phyloP scores from a whole-genome alignment of 1,140 invertebrate genomes.

The Diorhabda carinulata region DNA sequence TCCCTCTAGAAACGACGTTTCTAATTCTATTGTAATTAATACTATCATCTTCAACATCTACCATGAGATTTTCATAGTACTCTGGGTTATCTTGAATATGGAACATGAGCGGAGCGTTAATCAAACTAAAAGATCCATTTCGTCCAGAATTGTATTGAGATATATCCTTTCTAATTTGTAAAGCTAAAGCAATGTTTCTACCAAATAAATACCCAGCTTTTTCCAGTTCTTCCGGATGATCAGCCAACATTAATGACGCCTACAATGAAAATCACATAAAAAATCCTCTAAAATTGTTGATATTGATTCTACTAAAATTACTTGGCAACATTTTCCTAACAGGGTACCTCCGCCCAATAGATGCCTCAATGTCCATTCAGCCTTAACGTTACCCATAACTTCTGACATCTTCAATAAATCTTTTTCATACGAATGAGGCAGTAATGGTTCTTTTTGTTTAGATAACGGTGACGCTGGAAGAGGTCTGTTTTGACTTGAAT shows the following conservation, averaged over 20 bases:
- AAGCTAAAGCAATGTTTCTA: conserved; percentile 81
- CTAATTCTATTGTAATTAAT: conserved; percentile 64
- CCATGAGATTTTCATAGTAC: conserved; percentile 67
- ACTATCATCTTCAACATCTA: conserved; percentile 63
- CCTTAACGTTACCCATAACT: conserved; percentile 43
- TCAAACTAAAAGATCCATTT: conserved; percentile 58
- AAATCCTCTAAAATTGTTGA: not conserved
- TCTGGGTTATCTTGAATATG: conserved; percentile 70
- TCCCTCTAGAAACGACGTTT: conserved; percentile 52
- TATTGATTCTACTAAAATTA: not conserved
- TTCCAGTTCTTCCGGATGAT: conserved; percentile 66
- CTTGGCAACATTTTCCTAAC: conserved; percentile 57
- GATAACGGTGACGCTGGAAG: conserved; percentile 60
- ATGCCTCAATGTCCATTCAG: conserved; percentile 80
- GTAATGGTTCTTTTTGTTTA: conserved; percentile 22
- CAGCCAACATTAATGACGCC: conserved; percentile 75
- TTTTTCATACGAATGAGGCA: conserved; percentile 31
- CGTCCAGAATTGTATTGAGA: conserved; percentile 25
- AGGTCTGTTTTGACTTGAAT: conserved; percentile 68
- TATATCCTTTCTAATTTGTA: conserved; percentile 70
- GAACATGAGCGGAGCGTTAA: conserved; percentile 78
- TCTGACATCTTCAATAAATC: conserved; percentile 34
- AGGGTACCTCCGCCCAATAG: conserved; percentile 76
- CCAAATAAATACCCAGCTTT: conserved; percentile 82
- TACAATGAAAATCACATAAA: conserved; percentile 55